Conservation (phyloP, 2,797 vertebrate genomes). For the Acridotheres tristis region DNA sequence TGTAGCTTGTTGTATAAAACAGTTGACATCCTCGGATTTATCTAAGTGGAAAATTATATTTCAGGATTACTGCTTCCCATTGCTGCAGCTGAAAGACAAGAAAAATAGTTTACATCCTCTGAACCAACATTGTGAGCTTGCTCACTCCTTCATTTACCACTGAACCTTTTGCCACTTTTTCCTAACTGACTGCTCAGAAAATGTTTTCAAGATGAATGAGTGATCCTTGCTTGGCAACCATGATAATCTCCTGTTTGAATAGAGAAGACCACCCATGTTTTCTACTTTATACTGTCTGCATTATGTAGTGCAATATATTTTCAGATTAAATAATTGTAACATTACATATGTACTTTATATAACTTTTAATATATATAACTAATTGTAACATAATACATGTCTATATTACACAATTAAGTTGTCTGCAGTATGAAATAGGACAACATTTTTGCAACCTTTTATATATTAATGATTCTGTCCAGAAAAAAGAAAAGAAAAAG, state of each 20-base stretch:
- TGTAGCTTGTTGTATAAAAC: background rate
- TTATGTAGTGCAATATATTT: background rate
- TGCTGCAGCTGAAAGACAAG: background rate
- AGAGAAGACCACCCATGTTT: fast-evolving
- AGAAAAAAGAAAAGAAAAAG: background rate
- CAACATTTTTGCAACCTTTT: background rate
- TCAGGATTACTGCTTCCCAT: background rate
- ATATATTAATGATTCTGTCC: background rate
- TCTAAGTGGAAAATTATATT: background rate
- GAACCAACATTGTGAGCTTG: background rate
- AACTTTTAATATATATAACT: background rate
- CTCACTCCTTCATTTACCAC: background rate
- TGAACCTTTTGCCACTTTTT: background rate
- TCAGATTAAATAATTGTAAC: background rate
- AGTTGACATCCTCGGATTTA: background rate
- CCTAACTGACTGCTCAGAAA: background rate
- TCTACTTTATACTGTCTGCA: background rate
- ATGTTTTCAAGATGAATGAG: background rate
- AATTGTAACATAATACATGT: background rate
- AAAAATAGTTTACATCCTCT: background rate
- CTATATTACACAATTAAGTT: background rate
- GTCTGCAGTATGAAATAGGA: background rate
- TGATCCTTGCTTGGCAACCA: background rate
- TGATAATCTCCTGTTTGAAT: background rate
- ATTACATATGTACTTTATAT: background rate